A percentile compares a stretch with the other conserved stretches of the same genome.
Conservation (phyloP, 2,113 vertebrate genomes). For the Fregetta grallaria region DNA sequence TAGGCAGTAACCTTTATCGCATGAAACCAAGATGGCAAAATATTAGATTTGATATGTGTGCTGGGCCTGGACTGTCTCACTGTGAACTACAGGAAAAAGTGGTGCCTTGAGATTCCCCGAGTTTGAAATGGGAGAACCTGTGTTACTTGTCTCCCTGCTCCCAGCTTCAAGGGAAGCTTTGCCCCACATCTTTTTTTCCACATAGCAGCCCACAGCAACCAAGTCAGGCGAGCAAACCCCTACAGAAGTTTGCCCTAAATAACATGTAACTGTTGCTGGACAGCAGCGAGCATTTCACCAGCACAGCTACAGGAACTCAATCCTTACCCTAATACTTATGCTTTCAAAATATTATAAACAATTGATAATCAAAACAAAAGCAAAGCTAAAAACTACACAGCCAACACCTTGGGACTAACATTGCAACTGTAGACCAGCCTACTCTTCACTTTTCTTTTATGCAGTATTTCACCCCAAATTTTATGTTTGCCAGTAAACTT, state of each 20-base stretch:
- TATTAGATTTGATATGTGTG: neutral
- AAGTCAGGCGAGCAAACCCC: neutral
- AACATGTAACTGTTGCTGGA: neutral
- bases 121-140: neutral
- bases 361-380: neutral
- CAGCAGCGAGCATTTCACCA: neutral
- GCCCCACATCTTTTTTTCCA: neutral
- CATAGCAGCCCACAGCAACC: neutral
- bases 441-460: neutral
- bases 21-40: neutral
- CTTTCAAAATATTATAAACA: neutral
- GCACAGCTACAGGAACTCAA: neutral
- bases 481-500: neutral
- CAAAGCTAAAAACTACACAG: neutral
- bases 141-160: neutral
- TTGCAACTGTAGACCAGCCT: neutral
- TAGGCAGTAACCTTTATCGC: neutral
- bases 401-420: neutral
- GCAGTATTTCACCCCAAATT: neutral
- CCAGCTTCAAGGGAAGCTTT: neutral
- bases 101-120: neutral
- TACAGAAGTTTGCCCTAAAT: neutral
- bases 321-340: neutral
- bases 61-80: neutral
- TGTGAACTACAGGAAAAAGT: neutral